phyloP scores from a whole-genome alignment of 2,888 invertebrate species.

The Prionchulus punctatus region DNA sequence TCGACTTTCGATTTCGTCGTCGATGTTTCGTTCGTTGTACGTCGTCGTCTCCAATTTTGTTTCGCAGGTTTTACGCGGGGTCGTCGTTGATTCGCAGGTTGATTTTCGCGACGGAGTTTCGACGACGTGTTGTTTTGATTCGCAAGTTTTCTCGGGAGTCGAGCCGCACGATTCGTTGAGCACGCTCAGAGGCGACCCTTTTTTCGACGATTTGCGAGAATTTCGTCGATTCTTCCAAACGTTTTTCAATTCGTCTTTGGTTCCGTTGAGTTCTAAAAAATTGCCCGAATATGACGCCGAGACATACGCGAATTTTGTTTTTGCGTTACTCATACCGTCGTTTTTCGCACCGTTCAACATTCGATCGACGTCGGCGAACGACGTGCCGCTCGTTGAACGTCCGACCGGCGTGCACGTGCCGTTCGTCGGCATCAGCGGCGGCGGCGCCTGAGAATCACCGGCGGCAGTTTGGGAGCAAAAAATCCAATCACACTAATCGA shows the following conservation, averaged over 20 bases:
- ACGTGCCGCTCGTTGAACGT: conserved; percentile 18
- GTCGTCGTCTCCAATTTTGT: not conserved
- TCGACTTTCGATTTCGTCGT: conserved; percentile 22
- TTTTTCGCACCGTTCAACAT: conserved; percentile 22
- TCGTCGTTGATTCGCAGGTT: not conserved
- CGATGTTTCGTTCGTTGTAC: conserved; percentile 23
- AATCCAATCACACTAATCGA: conserved; percentile 23
- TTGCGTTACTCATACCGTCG: conserved; percentile 5
- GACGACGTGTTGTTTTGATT: too few species aligned
- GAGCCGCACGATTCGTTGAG: too few species aligned
- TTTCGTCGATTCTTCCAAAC: conserved; percentile 18
- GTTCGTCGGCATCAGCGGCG: not conserved
- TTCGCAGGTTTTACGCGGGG: too few species aligned
- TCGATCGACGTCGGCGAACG: conserved; percentile 24
- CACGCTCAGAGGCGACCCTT: too few species aligned
- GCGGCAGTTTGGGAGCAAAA: too few species aligned
- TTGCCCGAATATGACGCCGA: too few species aligned
- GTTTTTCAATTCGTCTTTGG: conserved; percentile 12
- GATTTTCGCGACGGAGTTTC: not conserved
- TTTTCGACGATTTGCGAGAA: conserved; percentile 15
- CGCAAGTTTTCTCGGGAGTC: too few species aligned
- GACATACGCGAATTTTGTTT: too few species aligned
- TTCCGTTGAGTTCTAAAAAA: conserved; percentile 10
- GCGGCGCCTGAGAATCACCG: conserved; percentile 13
- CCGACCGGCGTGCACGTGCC: not conserved